Evolutionary conservation across 2,888 invertebrate genomes (phyloP), one percentile per base, ranked within the genome.

Genomic region (Patella caerulea): DNA sequence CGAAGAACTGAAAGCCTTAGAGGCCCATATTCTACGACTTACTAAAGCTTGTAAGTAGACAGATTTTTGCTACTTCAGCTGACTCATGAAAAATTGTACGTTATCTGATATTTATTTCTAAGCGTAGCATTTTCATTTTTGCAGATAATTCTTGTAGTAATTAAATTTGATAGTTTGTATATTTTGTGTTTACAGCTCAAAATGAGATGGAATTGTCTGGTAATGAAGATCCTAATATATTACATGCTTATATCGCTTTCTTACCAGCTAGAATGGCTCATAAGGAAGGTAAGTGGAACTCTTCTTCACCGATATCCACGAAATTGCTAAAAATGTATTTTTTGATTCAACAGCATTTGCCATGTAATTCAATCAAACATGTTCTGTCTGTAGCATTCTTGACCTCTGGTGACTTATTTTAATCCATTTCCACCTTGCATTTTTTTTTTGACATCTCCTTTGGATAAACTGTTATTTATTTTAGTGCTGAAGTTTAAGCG

Each of bases 191-290:
- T 86, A 17, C 85, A 91, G 91, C 89, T 54, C 88, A 88, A 72
- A 86, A 87, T 79, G 90, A 91, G 69, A 89, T 89, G 85, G 91
- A 91, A 78, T 81, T 91, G 78, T 86, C 86, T n/a, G 91, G 91
- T 5, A 90, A 86, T 85, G 91, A 91, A 82, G 91, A 91, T 75
- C 90, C 90, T 5, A 88, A 86, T 78, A 87, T 91, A 52, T 86
- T 91, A 0, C 89, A 90, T 84, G 90, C 91, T 34, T 91, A 91
- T 84, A 90, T 91, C 71, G 87, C 90, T 45, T 91, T 88, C 78
- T 83, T 90, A 56, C 91, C 91, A 45, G 90, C 89, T 79, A 87
- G 87, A 73, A 83, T 89, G 71, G 91, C 91, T 7, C 90, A 88
- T 82, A 90, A 88, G 81, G 91, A 91, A 86, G 90, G 91, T 91